phyloP scores from a whole-genome alignment of 2,797 vertebrate genomes.

The Fundulus diaphanus region DNA sequence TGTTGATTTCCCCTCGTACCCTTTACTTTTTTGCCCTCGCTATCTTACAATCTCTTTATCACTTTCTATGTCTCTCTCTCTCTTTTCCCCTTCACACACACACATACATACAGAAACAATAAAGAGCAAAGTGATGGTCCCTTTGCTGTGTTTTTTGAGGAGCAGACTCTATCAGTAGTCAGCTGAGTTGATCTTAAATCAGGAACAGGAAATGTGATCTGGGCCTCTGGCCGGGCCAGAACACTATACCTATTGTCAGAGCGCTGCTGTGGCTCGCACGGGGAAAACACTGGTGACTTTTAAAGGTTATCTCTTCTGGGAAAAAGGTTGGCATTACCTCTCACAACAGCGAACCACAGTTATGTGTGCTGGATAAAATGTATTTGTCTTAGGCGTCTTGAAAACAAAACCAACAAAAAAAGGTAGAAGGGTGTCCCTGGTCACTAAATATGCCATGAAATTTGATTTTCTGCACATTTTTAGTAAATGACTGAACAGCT shows the following conservation, averaged over 20 bases:
- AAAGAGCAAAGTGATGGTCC: conserved; percentile 37
- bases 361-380: conserved; percentile 26
- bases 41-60: conserved; percentile 4
- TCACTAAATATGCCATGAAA: conserved; percentile 1
- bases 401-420: not conserved
- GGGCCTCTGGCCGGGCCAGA: conserved; percentile 60
- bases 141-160: conserved; percentile 49
- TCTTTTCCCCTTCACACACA: no score
- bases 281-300: conserved; percentile 73
- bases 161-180: conserved; percentile 71
- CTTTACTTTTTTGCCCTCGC: conserved; percentile 4
- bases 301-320: conserved; percentile 76
- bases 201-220: conserved; percentile 81
- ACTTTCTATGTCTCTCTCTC: not conserved
- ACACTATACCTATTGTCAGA: conserved; percentile 77
- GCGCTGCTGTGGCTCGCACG: conserved; percentile 55
- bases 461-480: not conserved
- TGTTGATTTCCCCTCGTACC: conserved; percentile 20
- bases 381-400: conserved; percentile 1
- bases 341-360: conserved; percentile 41
- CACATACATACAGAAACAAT: conserved; percentile 25
- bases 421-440: not conserved
- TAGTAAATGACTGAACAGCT: not conserved
- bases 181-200: conserved; percentile 79
- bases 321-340: conserved; percentile 63